Evolutionary conservation across 37 sponge, comb jelly and placozoan species (phyloP).

Genomic region (Amphimedon queenslandica): DNA sequence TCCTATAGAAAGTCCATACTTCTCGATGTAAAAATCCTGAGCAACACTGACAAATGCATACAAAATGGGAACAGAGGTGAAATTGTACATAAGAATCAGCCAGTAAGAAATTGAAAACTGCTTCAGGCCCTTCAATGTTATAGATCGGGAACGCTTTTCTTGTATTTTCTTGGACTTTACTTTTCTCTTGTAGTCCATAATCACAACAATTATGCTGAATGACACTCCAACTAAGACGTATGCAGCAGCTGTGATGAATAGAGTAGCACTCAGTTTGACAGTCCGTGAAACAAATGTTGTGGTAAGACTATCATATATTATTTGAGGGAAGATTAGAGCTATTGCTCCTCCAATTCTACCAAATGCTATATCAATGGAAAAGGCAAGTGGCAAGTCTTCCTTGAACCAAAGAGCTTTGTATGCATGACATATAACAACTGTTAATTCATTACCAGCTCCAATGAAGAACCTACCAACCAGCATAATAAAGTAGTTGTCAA

Average conservation of each 20-base stretch:
- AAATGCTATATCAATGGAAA: not conserved
- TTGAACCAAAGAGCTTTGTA: not conserved
- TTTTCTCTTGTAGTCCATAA: no score
- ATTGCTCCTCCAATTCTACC: not conserved
- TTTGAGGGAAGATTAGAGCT: not conserved
- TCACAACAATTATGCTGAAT: no score
- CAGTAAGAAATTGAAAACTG: not conserved
- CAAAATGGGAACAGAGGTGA: not conserved
- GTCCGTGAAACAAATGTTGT: no score
- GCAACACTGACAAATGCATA: not conserved
- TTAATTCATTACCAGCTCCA: constrained; percentile 34
- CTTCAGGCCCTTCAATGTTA: not conserved
- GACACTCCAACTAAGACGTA: no score
- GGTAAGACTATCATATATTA: not conserved
- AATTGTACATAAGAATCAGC: not conserved
- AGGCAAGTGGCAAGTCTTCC: not conserved
- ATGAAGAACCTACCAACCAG: constrained; percentile 90
- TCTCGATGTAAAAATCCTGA: not conserved
- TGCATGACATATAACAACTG: not conserved
- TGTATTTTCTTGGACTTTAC: no score
- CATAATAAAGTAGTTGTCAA: constrained; percentile 71
- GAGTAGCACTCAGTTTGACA: no score
- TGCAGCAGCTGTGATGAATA: no score
- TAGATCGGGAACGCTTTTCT: no score
- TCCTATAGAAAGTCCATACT: not conserved